phyloP scores from a whole-genome alignment of 2,888 invertebrate species.

The Ephialtes manifestator region DNA sequence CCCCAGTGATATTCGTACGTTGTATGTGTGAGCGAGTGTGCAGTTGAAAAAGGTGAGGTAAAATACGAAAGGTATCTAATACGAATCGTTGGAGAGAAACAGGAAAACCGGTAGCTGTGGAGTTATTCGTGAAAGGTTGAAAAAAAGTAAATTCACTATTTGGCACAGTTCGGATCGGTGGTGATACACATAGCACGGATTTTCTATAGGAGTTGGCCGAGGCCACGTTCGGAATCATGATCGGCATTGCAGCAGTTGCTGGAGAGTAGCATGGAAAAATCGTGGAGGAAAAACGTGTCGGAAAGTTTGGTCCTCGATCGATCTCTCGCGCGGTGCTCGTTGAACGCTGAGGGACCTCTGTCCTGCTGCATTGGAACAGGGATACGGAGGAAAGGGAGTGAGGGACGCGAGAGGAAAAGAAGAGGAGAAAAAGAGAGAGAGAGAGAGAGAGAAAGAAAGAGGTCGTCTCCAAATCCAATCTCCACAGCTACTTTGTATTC shows the following conservation, averaged over 20 bases:
- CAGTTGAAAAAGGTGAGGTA: constrained; percentile 36
- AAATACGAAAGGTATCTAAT: constrained; percentile 62
- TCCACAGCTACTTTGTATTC: constrained; percentile 74
- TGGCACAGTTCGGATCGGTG: constrained; percentile 67
- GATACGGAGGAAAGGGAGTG: constrained; percentile 15
- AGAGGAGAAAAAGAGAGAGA: constrained; percentile 2
- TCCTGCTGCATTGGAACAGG: constrained; percentile 44
- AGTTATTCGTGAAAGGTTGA: constrained; percentile 37
- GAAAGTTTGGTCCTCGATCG: constrained; percentile 64
- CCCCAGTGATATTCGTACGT: constrained; percentile 32
- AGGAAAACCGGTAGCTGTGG: constrained; percentile 26
- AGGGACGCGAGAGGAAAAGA: constrained; percentile 17
- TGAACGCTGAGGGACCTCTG: constrained; percentile 52
- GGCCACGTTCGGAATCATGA: constrained; percentile 70
- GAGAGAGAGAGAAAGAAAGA: constrained; percentile 37
- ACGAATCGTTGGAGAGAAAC: constrained; percentile 60
- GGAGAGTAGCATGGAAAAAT: constrained; percentile 60
- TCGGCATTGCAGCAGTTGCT: constrained; percentile 63
- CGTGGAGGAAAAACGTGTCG: constrained; percentile 70
- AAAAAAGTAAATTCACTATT: constrained; percentile 69
- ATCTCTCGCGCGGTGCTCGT: constrained; percentile 44
- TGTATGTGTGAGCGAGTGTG: neutral
- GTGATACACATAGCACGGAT: constrained; percentile 54
- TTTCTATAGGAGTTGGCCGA: constrained; percentile 61
- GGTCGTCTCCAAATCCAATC: constrained; percentile 73